Base-by-base conservation (phyloP, 2,113 vertebrate species). In the Muntiacus reevesi region DNA sequence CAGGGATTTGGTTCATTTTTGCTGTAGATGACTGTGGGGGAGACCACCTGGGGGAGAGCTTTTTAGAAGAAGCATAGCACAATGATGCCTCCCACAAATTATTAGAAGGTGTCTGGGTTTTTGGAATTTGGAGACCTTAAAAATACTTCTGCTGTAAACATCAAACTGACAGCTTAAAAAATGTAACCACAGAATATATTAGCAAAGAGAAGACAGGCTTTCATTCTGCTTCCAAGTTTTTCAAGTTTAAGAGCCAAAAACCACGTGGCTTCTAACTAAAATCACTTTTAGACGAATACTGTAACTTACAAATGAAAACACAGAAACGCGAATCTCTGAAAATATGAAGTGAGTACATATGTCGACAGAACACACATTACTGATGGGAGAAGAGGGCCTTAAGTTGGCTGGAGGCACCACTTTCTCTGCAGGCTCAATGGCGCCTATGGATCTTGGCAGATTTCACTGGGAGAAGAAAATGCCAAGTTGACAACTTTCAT, bases 391-490 rank as follows among this genome's bases (percentile, higher is more conserved):
- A 76, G 83, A 81, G 10, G 36, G 17, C 52, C n/a, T 60, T 30
- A 25, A 12, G 40, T 9, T 81, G 81, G 59, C 67, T 12, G 57
- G 47, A 85, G 28, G 9, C 3, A 14, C 50, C 33, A 13, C 23
- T 14, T 84, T 84, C 85, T 83, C 91, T 76, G 64, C 43, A 71
- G 94, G 59, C 64, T 95, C 62, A 25, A 50, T 47, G 91, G 79
- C 6, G 2, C 87, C 52, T 5, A 6, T 74, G 64, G 85, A 85
- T 95, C 91, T 94, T 86, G 96, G 92, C 88, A 89, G 47, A 90
- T 91, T 71, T 93, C 55, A 50, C 67, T 83, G 88, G 67, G 71
- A 83, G 87, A 88, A 96, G 82, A 97, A 97, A 94, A 89, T 83
- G 91, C 85, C n/a, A 79, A 64, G 59, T 62, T 88, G 95, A 96